phyloP scores from a whole-genome alignment of 2,113 vertebrate genomes.

The Pelvicachromis taeniatus region DNA sequence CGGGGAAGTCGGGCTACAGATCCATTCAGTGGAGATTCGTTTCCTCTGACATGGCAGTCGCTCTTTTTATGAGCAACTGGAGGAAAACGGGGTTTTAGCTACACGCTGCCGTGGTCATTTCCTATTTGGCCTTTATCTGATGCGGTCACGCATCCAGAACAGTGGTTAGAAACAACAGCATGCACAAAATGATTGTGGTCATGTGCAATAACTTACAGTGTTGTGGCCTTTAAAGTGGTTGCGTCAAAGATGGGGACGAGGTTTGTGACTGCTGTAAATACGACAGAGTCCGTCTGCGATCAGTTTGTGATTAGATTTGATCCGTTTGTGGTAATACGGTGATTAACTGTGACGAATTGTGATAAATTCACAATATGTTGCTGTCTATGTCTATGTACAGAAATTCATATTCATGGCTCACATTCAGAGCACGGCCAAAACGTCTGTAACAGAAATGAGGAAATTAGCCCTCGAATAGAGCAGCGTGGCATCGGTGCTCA shows the following conservation, averaged over 20 bases:
- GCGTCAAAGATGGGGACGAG: neutral
- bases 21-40: neutral
- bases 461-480: neutral
- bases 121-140: neutral
- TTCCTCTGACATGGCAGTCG: neutral
- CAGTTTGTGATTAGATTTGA: neutral
- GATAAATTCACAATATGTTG: neutral
- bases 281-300: neutral
- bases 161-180: neutral
- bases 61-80: neutral
- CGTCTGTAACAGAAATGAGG: neutral
- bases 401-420: neutral
- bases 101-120: neutral
- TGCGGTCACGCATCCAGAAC: neutral
- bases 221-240: neutral
- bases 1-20: neutral
- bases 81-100: neutral
- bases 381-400: neutral
- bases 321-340: neutral
- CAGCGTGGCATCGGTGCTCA: neutral
- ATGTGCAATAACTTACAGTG: neutral
- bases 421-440: neutral
- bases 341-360: neutral
- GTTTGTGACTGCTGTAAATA: neutral
- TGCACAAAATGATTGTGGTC: neutral